phyloP scores from a whole-genome alignment of 2,113 vertebrate species.

The Gorsachius goisagi region DNA sequence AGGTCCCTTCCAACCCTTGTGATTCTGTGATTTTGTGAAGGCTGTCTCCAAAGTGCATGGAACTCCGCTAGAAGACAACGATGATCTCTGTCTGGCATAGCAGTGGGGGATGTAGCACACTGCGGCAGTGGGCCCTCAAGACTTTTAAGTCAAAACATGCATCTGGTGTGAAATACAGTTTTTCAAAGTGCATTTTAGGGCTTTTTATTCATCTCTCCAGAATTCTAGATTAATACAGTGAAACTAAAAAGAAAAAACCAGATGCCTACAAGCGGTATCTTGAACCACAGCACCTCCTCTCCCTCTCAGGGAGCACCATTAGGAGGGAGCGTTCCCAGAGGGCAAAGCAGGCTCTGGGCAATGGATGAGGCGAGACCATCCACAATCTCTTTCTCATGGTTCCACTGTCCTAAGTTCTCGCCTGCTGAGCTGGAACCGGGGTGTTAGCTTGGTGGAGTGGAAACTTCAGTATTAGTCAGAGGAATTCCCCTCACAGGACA shows the following conservation, averaged over 20 bases:
- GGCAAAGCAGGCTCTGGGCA: background rate
- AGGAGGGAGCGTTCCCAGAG: background rate
- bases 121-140: background rate
- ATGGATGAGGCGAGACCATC: background rate
- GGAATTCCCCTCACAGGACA: background rate
- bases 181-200: background rate
- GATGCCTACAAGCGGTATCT: background rate
- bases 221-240: background rate
- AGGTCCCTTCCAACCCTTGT: no score
- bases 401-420: background rate
- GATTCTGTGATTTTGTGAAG: no score
- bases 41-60: background rate
- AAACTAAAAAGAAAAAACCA: background rate
- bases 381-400: background rate
- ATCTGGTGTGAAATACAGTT: background rate
- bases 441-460: background rate
- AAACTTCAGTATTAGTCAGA: background rate
- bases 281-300: background rate
- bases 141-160: background rate
- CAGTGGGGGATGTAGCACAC: background rate
- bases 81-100: background rate
- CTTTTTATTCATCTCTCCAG: background rate
- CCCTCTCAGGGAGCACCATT: background rate
- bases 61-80: accelerated
- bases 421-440: background rate